These are phyloP conservation scores for Rhinatrema bivittatum DNA, from an alignment of 2,797 vertebrate species.

Conservation along the genomic window DNA sequence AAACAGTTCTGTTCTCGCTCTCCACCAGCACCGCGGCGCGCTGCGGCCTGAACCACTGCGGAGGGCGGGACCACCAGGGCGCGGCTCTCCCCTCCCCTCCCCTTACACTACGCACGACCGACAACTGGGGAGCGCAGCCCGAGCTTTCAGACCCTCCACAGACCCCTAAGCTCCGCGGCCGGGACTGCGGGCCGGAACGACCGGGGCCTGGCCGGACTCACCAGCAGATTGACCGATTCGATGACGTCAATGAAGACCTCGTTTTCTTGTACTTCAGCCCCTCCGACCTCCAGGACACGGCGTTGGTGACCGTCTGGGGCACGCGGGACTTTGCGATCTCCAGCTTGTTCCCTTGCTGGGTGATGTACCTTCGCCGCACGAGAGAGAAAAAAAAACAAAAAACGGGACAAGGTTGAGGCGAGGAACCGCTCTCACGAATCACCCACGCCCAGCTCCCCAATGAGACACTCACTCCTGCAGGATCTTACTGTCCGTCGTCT, in stretches of 20 bases:
- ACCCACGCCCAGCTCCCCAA: no score
- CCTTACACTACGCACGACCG: no score
- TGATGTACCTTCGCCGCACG: conserved; percentile 73
- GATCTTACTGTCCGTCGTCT: conserved; percentile 92
- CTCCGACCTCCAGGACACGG: conserved; percentile 90
- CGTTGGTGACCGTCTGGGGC: conserved; percentile 86
- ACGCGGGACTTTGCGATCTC: conserved; percentile 76
- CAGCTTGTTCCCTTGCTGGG: conserved; percentile 81
- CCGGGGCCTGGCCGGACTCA: no score
- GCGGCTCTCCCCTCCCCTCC: rapidly evolving
- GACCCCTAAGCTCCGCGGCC: rapidly evolving
- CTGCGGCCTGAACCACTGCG: no score
- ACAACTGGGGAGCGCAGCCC: no score
- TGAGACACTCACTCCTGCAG: conserved; percentile 77
- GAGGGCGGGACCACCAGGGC: not conserved
- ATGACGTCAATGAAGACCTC: conserved; percentile 94
- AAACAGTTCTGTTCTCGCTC: no score
- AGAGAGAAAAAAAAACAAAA: no score
- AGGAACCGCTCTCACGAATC: no score
- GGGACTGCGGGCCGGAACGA: no score
- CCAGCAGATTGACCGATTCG: conserved; percentile 86
- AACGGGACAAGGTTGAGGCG: no score
- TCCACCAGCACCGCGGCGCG: rapidly evolving
- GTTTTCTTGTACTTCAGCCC: conserved; percentile 91
- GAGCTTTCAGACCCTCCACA: rapidly evolving